These are phyloP conservation scores for Lycodopsis pacificus DNA, from an alignment of 2,797 vertebrate genomes.

Conservation along the genomic window DNA sequence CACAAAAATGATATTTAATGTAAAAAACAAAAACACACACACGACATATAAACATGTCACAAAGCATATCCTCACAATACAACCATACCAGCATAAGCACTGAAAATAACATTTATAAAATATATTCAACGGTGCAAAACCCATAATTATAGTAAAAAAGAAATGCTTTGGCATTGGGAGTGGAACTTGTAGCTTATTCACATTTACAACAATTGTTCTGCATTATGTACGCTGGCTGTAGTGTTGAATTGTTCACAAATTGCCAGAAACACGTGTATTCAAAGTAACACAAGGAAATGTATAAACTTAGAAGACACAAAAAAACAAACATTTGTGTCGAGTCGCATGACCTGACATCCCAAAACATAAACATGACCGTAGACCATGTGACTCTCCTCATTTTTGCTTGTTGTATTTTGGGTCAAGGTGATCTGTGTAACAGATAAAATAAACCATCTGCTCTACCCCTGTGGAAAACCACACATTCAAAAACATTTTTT, in stretches of 20 bases:
- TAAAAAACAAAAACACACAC: slow-evolving; percentile 23
- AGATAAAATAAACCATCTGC: background rate
- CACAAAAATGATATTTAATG: slow-evolving; percentile 49
- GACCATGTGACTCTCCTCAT: background rate
- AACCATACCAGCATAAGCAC: slow-evolving; percentile 6
- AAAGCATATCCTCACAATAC: slow-evolving; percentile 16
- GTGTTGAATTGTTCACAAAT: background rate
- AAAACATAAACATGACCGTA: background rate
- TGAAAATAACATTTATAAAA: slow-evolving; percentile 25
- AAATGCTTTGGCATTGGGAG: slow-evolving; percentile 71
- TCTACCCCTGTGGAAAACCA: background rate
- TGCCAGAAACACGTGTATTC: background rate
- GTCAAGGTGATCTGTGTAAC: background rate
- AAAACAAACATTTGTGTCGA: background rate
- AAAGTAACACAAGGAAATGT: background rate
- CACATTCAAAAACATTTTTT: background rate
- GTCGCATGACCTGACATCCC: background rate
- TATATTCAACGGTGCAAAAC: slow-evolving; percentile 68
- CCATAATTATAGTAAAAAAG: slow-evolving; percentile 11
- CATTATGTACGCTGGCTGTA: background rate
- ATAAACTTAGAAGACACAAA: background rate
- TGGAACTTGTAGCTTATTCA: slow-evolving; percentile 60
- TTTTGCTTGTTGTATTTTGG: background rate
- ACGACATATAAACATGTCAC: slow-evolving; percentile 15
- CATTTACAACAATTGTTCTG: slow-evolving; percentile 26